Conservation (phyloP, 1,140 invertebrate species). For the Frieseomelitta varia region DNA sequence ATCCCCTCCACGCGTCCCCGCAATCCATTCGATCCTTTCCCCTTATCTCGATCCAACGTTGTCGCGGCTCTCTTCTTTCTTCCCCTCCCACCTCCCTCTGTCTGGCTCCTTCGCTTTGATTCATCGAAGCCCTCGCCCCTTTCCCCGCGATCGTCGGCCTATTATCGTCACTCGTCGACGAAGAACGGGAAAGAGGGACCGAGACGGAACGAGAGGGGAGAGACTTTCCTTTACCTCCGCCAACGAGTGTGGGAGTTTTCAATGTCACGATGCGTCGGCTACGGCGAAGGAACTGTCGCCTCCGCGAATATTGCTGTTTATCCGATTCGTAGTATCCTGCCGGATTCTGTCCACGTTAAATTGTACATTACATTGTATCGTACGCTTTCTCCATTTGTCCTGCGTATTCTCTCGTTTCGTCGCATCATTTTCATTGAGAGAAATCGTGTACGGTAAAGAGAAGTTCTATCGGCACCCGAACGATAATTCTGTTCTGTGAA, state of each 20-base stretch:
- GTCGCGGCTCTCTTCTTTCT: constrained; percentile 30
- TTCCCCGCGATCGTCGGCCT: constrained; percentile 35
- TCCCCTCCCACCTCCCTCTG: background rate
- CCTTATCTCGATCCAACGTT: constrained; percentile 49
- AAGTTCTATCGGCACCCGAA: background rate
- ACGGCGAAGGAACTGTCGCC: background rate
- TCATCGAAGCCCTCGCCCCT: constrained; percentile 45
- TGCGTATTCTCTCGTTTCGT: background rate
- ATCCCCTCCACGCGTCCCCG: constrained; percentile 2
- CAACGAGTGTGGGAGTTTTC: constrained; percentile 47
- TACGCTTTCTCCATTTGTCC: background rate
- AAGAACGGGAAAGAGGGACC: constrained; percentile 29
- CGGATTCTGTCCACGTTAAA: background rate
- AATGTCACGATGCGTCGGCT: constrained; percentile 58
- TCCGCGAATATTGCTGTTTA: background rate
- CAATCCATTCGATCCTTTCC: constrained; percentile 46
- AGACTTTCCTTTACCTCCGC: constrained; percentile 76
- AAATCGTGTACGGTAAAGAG: background rate
- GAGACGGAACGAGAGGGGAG: constrained; percentile 31
- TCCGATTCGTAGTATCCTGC: background rate
- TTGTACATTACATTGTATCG: no score
- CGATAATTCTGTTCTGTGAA: background rate
- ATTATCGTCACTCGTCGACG: constrained; percentile 51
- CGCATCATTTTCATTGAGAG: no score
- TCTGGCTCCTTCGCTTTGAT: constrained; percentile 53